Percentiles rank a stretch among this genome's conserved stretches.
These are phyloP conservation scores for Lutraria lutraria DNA, from an alignment of 2,888 invertebrate species.

Conservation along the genomic window DNA sequence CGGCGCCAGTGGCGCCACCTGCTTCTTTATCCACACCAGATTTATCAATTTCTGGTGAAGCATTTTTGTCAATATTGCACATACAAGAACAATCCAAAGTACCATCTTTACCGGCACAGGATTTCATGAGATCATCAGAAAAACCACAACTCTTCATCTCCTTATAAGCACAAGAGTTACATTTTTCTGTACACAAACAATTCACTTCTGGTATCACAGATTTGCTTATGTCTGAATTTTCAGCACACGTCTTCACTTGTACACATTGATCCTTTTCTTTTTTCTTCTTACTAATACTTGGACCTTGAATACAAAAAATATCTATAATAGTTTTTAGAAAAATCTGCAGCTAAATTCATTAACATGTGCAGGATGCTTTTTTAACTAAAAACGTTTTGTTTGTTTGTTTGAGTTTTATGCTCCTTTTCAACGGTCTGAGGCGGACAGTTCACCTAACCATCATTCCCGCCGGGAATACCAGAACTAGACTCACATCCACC, in stretches of 20 bases:
- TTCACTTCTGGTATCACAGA: constrained; percentile 63
- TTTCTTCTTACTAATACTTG: constrained; percentile 52
- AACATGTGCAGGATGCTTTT: too few species aligned
- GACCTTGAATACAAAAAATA: constrained; percentile 48
- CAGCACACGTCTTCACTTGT: constrained; percentile 22
- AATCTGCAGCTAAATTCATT: too few species aligned
- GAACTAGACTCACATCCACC: too few species aligned
- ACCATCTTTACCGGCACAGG: constrained; percentile 28
- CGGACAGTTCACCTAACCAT: too few species aligned
- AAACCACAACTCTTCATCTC: constrained; percentile 34
- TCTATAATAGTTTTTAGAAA: too few species aligned
- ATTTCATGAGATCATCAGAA: constrained; percentile 32
- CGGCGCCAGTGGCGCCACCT: neutral
- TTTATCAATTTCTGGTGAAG: neutral
- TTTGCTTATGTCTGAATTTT: constrained; percentile 52
- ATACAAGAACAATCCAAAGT: constrained; percentile 37
- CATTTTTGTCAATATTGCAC: constrained; percentile 45
- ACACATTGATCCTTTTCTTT: constrained; percentile 44
- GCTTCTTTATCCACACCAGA: neutral
- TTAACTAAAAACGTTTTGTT: too few species aligned
- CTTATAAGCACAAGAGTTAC: constrained; percentile 42
- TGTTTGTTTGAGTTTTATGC: too few species aligned
- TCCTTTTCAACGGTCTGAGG: too few species aligned
- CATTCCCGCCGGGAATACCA: too few species aligned
- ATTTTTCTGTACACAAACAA: constrained; percentile 42